Conservation (phyloP, 2,113 vertebrate species). For the Catagonus wagneri region DNA sequence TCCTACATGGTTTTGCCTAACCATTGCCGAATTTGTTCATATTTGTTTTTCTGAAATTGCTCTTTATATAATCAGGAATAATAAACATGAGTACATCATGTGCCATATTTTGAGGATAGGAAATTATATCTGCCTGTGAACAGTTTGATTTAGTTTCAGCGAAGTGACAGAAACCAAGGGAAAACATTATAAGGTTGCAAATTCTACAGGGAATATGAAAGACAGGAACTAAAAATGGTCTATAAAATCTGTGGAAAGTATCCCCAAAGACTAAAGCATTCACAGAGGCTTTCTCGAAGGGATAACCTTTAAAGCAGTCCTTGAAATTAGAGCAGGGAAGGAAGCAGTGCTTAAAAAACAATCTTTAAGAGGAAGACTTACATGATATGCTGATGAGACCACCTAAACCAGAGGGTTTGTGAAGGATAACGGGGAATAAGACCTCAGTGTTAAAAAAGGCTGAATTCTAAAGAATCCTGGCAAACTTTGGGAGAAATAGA, state of each 20-base stretch:
- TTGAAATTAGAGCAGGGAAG: not conserved
- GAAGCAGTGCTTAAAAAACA: not conserved
- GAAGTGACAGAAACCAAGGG: not conserved
- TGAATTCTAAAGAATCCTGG: not conserved
- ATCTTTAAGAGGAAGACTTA: not conserved
- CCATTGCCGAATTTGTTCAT: not conserved
- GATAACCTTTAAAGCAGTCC: not conserved
- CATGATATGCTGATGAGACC: not conserved
- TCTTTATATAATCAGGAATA: slow-evolving; percentile 42
- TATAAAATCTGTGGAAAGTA: not conserved
- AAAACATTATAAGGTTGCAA: not conserved
- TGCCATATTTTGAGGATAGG: not conserved
- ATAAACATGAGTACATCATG: slow-evolving; percentile 48
- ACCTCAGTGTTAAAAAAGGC: not conserved
- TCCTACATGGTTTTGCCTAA: not conserved
- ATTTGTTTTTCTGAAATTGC: not conserved
- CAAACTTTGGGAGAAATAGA: not conserved
- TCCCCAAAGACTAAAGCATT: not conserved
- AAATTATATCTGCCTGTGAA: not conserved
- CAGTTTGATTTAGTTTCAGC: not conserved
- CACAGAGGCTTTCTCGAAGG: not conserved
- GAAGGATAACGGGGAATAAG: not conserved
- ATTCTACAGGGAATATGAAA: not conserved
- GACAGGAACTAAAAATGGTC: not conserved
- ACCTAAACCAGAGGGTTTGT: not conserved